Evolutionary conservation across 2,888 invertebrate genomes (phyloP).

Genomic region (Sarcophaga caerulescens): DNA sequence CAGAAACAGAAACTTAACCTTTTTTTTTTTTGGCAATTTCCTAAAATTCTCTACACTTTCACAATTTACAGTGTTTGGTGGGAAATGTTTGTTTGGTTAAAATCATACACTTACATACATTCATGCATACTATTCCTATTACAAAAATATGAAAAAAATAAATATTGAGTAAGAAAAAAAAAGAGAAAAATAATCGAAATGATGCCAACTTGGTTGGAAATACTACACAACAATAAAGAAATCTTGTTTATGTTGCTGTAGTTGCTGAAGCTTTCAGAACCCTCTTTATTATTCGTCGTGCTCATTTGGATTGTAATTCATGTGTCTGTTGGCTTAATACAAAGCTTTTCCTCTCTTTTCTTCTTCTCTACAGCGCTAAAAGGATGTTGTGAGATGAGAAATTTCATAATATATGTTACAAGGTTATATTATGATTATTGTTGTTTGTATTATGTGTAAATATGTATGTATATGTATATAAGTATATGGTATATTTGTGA

Average conservation of each 20-base stretch:
- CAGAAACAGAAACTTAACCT: no score
- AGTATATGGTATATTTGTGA: no score
- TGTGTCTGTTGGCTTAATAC: background rate
- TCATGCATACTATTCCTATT: no score
- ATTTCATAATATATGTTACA: conserved; percentile 51
- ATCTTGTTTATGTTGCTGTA: conserved; percentile 30
- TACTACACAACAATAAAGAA: conserved; percentile 38
- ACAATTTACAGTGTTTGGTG: no score
- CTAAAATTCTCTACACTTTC: no score
- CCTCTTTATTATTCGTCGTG: background rate
- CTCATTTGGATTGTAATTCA: background rate
- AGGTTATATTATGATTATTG: conserved; percentile 34
- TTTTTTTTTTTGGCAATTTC: no score
- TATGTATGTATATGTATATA: no score
- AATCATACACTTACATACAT: no score
- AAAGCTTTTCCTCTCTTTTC: background rate
- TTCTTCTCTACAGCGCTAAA: conserved; percentile 10
- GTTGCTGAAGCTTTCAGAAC: conserved; percentile 10
- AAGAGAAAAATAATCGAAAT: conserved; percentile 30
- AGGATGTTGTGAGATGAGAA: conserved; percentile 27
- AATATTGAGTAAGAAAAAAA: background rate
- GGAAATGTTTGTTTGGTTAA: no score
- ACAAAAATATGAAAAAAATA: no score
- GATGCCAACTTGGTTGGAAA: conserved; percentile 56
- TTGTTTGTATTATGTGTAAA: no score